These are phyloP conservation scores for Diplodus puntazzo DNA, from an alignment of 2,797 vertebrate species.

Conservation along the genomic window DNA sequence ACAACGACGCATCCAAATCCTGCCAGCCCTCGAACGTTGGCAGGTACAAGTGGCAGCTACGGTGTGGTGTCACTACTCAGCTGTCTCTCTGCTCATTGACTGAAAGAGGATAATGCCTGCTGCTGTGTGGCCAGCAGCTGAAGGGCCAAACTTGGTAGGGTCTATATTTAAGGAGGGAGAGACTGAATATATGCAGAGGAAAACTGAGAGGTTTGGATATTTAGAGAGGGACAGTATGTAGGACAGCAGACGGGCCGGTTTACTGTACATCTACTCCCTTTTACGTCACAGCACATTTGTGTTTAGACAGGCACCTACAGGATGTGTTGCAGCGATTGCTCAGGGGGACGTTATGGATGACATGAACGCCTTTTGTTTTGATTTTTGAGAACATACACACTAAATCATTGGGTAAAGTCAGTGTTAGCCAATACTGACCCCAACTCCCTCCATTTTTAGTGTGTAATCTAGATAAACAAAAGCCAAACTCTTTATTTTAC, in stretches of 20 bases:
- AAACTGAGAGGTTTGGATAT: constrained; percentile 48
- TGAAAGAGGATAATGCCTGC: constrained; percentile 66
- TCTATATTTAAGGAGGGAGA: constrained; percentile 69
- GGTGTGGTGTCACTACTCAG: constrained; percentile 43
- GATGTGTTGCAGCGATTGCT: not conserved
- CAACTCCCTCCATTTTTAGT: not conserved
- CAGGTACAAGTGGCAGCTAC: constrained; percentile 56
- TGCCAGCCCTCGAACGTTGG: constrained; percentile 32
- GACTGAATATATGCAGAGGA: constrained; percentile 3
- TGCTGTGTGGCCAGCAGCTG: constrained; percentile 24
- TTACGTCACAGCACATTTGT: not conserved
- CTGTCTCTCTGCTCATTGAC: constrained; percentile 65
- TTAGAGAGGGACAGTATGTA: constrained; percentile 23
- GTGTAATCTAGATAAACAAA: not conserved
- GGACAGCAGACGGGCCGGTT: not conserved
- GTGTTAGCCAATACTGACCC: not conserved
- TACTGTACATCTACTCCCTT: not conserved
- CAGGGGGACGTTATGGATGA: not conserved
- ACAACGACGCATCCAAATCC: constrained; percentile 45
- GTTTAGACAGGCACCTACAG: not conserved
- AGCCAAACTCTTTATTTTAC: too few relatives aligned
- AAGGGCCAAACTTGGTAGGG: constrained; percentile 67
- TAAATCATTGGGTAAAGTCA: not conserved
- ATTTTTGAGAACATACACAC: not conserved
- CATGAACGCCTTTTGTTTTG: not conserved